Percentiles rank a stretch among this genome's conserved stretches.
Evolutionary conservation across 1,140 invertebrate genomes (phyloP).

Genomic region (Spodoptera frugiperda): DNA sequence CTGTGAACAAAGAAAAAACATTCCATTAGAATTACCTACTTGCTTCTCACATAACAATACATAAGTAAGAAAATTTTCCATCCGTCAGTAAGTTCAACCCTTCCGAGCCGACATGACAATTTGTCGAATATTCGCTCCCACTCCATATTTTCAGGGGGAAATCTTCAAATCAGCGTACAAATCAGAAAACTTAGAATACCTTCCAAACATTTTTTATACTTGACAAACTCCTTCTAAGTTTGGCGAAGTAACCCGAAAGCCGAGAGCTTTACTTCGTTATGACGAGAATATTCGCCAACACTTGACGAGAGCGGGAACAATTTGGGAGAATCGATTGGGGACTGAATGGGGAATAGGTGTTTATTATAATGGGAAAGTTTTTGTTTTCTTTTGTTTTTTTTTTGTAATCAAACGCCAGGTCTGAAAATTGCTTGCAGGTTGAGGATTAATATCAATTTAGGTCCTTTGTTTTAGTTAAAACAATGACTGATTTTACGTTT

Average conservation of each 20-base stretch:
- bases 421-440: too few species aligned
- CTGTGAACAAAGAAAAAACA: slow-evolving; percentile 15
- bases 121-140: slow-evolving; percentile 7
- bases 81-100: slow-evolving; percentile 4
- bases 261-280: slow-evolving; percentile 24
- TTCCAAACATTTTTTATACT: slow-evolving; percentile 32
- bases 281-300: slow-evolving; percentile 28
- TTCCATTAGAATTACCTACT: neutral
- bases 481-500: too few species aligned
- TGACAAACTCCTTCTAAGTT: slow-evolving; percentile 33
- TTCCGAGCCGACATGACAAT: neutral
- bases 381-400: neutral
- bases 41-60: neutral
- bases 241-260: slow-evolving; percentile 14
- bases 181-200: slow-evolving; percentile 36
- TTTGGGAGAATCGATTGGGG: slow-evolving; percentile 5
- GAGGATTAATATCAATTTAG: too few species aligned
- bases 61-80: neutral
- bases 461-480: too few species aligned
- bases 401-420: too few species aligned
- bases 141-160: slow-evolving; percentile 6
- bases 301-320: slow-evolving; percentile 10
- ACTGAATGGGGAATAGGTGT: neutral
- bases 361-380: neutral
- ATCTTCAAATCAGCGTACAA: slow-evolving; percentile 26